These are phyloP conservation scores for Hozukius guyotensis DNA, from an alignment of 2,797 vertebrate species.

Conservation along the genomic window DNA sequence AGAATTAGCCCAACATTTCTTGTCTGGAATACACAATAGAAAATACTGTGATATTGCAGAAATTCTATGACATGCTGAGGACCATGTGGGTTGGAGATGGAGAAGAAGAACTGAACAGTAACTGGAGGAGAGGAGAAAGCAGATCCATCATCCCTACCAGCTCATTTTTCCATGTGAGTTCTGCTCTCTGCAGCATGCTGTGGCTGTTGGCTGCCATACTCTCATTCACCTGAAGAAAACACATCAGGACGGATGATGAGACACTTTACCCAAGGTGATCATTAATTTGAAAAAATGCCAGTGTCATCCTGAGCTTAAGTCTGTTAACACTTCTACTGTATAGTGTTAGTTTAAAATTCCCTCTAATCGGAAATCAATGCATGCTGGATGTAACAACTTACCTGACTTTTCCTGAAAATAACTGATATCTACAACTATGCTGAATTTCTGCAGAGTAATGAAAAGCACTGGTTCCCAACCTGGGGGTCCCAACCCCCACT, in stretches of 20 bases:
- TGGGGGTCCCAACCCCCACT: too few relatives aligned
- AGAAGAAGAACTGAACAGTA: not conserved
- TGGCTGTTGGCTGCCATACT: conserved; percentile 49
- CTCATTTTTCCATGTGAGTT: conserved; percentile 83
- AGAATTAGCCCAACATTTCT: not conserved
- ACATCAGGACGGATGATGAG: conserved; percentile 12
- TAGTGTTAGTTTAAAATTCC: not conserved
- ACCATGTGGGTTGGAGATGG: not conserved
- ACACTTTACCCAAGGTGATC: not conserved
- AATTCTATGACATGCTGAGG: not conserved
- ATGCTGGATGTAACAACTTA: not conserved
- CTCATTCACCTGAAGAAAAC: conserved; percentile 79
- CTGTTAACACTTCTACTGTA: not conserved
- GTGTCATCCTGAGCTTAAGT: too few relatives aligned
- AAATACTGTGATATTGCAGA: not conserved
- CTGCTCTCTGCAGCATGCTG: conserved; percentile 44
- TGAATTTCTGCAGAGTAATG: not conserved
- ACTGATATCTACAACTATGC: not conserved
- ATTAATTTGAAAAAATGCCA: not conserved
- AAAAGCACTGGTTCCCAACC: too few relatives aligned
- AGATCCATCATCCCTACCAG: conserved; percentile 76
- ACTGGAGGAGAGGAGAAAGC: not conserved
- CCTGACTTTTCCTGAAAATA: not conserved
- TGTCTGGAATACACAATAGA: not conserved
- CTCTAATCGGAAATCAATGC: not conserved